Evolutionary conservation across 2,113 vertebrate species (phyloP).

Genomic region (Lagopus muta): DNA sequence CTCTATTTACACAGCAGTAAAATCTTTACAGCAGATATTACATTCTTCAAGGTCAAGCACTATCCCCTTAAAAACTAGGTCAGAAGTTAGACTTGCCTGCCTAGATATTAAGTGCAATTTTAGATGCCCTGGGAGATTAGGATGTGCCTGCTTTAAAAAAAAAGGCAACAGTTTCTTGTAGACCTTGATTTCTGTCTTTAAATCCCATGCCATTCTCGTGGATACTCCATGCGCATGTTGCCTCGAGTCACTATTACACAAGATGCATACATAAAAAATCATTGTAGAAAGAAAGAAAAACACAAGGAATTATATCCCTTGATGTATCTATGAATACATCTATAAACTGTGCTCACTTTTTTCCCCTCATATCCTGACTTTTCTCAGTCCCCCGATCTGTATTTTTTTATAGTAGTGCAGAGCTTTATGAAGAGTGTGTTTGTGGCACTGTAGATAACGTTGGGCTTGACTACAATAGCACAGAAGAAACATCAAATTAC

Average conservation of each 20-base stretch:
- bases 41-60: neutral
- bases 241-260: neutral
- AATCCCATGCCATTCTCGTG: neutral
- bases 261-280: neutral
- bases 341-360: neutral
- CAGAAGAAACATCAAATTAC: neutral
- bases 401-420: neutral
- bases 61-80: neutral
- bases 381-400: neutral
- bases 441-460: neutral
- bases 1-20: neutral
- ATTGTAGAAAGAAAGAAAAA: neutral
- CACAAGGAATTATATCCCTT: accelerated
- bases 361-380: neutral
- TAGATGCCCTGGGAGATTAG: neutral
- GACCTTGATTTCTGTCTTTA: neutral
- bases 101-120: neutral
- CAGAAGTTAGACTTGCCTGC: neutral
- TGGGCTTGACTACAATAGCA: too few species aligned
- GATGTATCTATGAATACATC: neutral
- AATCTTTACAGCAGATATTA: neutral
- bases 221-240: neutral
- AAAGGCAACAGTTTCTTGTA: neutral
- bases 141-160: neutral
- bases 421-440: neutral